Conservation (phyloP, 1,140 invertebrate species). For the Atta cephalotes region DNA sequence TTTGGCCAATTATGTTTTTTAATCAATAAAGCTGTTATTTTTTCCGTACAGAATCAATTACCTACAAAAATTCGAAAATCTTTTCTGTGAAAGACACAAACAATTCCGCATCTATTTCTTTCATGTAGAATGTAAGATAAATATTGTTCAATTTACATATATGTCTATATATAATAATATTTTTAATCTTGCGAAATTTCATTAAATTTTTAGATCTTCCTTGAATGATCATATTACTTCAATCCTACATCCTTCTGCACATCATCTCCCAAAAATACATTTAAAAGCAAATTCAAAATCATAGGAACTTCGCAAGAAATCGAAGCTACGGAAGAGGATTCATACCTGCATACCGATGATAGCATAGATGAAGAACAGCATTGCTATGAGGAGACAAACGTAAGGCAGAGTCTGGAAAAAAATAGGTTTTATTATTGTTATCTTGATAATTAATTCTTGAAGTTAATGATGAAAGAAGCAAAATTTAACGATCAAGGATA, state of each 20-base stretch:
- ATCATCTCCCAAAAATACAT: slow-evolving; percentile 13
- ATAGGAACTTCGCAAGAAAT: slow-evolving; percentile 10
- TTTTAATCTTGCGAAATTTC: not conserved
- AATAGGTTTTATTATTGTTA: slow-evolving; percentile 15
- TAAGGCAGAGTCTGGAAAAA: slow-evolving; percentile 96
- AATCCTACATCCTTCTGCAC: not conserved
- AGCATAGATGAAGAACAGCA: slow-evolving; percentile 99
- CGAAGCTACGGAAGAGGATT: slow-evolving; percentile 21
- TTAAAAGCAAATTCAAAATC: not conserved
- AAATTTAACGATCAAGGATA: not conserved
- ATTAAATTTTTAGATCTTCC: too few relatives aligned
- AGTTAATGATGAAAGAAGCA: not conserved
- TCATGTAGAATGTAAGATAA: not conserved
- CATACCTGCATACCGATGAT: slow-evolving; percentile 99
- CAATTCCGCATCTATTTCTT: not conserved
- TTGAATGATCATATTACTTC: not conserved
- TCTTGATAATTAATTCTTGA: slow-evolving; percentile 5
- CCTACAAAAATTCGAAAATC: not conserved
- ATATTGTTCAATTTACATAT: not conserved
- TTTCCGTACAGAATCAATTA: not conserved
- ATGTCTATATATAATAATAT: not conserved
- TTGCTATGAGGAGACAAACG: slow-evolving; percentile 99
- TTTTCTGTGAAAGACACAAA: slow-evolving; percentile 1
- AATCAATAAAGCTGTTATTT: slow-evolving; percentile 11
- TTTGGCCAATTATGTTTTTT: not conserved